Evolutionary conservation across 2,888 invertebrate genomes (phyloP), one percentile per base, ranked within the genome.

Genomic region (Phyllotreta cruciferae): DNA sequence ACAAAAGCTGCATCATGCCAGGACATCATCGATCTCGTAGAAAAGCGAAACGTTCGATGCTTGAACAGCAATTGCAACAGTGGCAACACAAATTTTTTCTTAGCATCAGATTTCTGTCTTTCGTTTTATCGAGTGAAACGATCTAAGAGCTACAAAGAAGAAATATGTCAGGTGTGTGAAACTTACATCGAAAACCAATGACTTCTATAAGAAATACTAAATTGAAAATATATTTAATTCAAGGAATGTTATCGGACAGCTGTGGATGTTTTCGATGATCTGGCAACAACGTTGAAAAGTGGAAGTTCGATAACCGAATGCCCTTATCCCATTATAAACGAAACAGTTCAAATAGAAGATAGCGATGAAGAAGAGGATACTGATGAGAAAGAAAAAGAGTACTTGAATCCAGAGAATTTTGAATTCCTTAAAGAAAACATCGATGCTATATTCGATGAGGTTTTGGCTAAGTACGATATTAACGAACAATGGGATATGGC

Each of bases 21-120:
- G 62, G 79, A 77, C 52, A 70, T 80, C 14, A 80, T 80, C 10
- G 78, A 80, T 68, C 69, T 80, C 6, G 78, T 80, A 6, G 72
- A 76, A 10, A 72, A 73, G 57, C 70, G 72, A 6, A 71, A 63
- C 38, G 77, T 75, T 10, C 81, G 82, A 67, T 88, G 88, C 68
- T 82, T 88, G 6, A 89, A 88, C 77, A 83, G 83, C 39, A 74
- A 77, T 7, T 88, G 88, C 71, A 69, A 71, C 0, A 84, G 83
- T 14, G 36, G n/a, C 5, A 64, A 44, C 36, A 36, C 50, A 44
- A 76, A 81, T 37, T 80, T 83, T 73, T 77, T 78, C 1, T 79
- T 80, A 0, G 85, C 87, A 11, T 83, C 79, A 9, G 73, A 74
- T 41, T 80, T 80, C 63, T 81, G 80, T 64, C 70, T 82, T 2